These are phyloP conservation scores for Tapirus terrestris DNA, from an alignment of 2,113 vertebrate genomes.

Conservation along the genomic window DNA sequence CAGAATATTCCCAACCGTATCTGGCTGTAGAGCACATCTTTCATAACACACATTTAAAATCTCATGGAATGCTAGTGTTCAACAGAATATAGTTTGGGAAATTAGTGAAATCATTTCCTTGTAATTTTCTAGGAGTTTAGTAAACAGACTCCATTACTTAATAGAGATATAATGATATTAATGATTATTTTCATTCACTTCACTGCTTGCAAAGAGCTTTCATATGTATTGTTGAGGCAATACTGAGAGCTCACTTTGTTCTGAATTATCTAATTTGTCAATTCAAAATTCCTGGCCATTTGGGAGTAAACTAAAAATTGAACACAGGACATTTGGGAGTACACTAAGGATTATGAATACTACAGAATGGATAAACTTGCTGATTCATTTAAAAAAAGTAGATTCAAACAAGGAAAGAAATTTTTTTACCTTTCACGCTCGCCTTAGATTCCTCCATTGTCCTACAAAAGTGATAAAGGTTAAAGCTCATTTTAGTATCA, in stretches of 20 bases:
- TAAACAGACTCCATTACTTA: neutral
- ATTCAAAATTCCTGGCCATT: neutral
- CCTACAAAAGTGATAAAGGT: slow-evolving; percentile 77
- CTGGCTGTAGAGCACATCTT: neutral
- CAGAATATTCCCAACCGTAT: neutral
- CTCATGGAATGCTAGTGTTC: neutral
- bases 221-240: neutral
- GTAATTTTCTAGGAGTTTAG: neutral
- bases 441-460: slow-evolving; percentile 69
- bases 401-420: slow-evolving; percentile 5
- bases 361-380: neutral
- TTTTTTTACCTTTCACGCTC: slow-evolving; percentile 82
- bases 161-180: neutral
- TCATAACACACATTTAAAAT: neutral
- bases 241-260: neutral
- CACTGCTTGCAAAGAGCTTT: neutral
- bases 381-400: neutral
- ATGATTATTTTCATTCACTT: neutral
- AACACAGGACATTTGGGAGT: neutral
- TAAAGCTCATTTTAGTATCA: slow-evolving; percentile 27
- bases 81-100: neutral
- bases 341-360: neutral
- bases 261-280: neutral
- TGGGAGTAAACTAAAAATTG: neutral
- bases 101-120: neutral